Base-by-base conservation (phyloP, 2,797 vertebrate species). In the Hafferia zeledoni region DNA sequence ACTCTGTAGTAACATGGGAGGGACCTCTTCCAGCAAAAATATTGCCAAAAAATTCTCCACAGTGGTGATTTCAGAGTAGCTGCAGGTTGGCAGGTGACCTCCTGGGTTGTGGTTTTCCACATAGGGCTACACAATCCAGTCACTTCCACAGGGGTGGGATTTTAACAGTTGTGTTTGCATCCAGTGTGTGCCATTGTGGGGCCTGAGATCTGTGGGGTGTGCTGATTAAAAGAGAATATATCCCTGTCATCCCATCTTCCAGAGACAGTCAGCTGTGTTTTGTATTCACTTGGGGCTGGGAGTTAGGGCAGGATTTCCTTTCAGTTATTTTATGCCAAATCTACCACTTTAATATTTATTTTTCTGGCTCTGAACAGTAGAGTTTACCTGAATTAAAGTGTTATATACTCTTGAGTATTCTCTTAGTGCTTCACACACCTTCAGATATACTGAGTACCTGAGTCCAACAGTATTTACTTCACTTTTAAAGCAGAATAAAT, bases 11-110 rank as follows among this genome's bases (percentile, higher is more conserved):
- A 92, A 96, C 74, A 60, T 4, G 55, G 83, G 47, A 91, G 49
- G 69, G 85, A 88, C 30, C 20, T 83, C 50, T 78, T 89, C 88
- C 86, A 95, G 64, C 35, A 88, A 75, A 67, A 89, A 89, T 56
- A 60, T 31, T 92, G 71, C 74, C 88, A 79, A 84, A 63, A 79
- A 65, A 30, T 25, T 84, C 71, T 52, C 19, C 44, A 41, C 55
- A 77, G 81, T 63, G 74, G 46, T 2, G 6, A n/a, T 84, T 92
- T 65, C 67, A 81, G 76, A 67, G 27, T 47, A 67, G 69, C 59
- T 69, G 70, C 55, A 57, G 25, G 55, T 33, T 67, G 31, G 67
- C 43, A 86, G 76, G 50, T 69, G 76, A 25, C 7, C 3, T 49
- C 79, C 30, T 3, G 6, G 16, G 50, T 19, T 83, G 74, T 53